These are phyloP conservation scores for Erithacus rubecula DNA, from an alignment of 2,797 vertebrate genomes.

Conservation along the genomic window DNA sequence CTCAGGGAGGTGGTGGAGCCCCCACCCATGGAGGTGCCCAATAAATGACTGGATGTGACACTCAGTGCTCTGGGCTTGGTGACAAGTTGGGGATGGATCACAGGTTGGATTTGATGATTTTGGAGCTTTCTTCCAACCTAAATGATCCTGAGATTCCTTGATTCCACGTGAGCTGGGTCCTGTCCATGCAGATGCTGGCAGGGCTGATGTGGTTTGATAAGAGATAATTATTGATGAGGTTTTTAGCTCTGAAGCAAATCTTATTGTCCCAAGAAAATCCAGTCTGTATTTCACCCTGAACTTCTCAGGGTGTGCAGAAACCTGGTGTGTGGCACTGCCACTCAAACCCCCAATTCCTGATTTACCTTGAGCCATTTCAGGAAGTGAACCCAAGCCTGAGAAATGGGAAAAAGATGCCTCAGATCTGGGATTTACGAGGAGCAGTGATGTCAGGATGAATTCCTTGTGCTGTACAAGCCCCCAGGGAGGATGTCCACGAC, in stretches of 20 bases:
- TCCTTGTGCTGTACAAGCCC: background rate
- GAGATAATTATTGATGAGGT: background rate
- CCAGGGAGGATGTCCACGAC: background rate
- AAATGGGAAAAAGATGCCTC: background rate
- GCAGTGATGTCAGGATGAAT: background rate
- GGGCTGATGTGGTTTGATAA: fast-evolving
- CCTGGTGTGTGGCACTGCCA: fast-evolving
- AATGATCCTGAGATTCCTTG: background rate
- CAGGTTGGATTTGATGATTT: background rate
- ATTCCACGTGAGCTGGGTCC: background rate
- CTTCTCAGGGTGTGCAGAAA: background rate
- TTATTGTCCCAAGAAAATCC: background rate
- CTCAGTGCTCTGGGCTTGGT: background rate
- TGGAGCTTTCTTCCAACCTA: background rate
- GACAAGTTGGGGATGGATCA: fast-evolving
- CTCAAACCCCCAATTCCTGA: background rate
- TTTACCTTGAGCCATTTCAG: fast-evolving
- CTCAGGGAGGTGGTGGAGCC: background rate
- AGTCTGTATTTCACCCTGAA: background rate
- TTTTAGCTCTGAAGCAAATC: background rate
- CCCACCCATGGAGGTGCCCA: background rate
- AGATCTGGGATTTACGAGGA: background rate
- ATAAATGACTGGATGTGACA: fast-evolving
- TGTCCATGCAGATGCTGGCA: background rate
- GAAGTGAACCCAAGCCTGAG: background rate